Percentiles rank a stretch among this genome's conserved stretches.
Conservation (phyloP, 2,113 vertebrate species). For the Sturnus vulgaris region DNA sequence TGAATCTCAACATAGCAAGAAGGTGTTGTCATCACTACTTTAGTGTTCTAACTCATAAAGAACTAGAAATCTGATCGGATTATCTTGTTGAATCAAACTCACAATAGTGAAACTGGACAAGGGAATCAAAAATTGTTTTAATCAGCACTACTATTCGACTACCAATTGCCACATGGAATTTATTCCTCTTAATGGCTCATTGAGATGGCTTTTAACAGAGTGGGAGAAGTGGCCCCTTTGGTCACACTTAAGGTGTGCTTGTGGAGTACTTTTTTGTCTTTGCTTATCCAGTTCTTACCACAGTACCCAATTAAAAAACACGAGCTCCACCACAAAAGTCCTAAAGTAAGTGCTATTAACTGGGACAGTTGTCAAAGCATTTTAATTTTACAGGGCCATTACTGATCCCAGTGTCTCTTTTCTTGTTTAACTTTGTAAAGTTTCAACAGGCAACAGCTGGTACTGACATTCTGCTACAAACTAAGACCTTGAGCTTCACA, state of each 20-base stretch:
- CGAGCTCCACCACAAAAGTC: neutral
- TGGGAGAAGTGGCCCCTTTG: neutral
- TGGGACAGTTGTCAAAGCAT: neutral
- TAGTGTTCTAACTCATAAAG: neutral
- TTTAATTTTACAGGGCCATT: neutral
- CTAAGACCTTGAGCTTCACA: neutral
- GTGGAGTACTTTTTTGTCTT: neutral
- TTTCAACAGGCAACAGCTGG: neutral
- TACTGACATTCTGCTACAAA: neutral
- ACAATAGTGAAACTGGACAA: neutral
- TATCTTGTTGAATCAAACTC: neutral
- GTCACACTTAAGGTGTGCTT: neutral
- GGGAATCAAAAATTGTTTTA: neutral
- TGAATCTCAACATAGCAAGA: neutral
- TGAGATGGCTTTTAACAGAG: neutral
- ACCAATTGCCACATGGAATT: neutral
- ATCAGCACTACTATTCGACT: neutral
- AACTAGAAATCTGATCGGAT: neutral
- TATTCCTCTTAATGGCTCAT: neutral
- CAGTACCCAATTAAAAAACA: neutral
- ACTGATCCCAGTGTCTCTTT: neutral
- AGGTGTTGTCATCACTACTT: neutral
- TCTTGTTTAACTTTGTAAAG: neutral
- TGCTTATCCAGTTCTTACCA: slow-evolving; percentile 6
- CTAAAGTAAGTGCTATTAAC: neutral